Evolutionary conservation across 2,797 vertebrate genomes (phyloP).

Genomic region (Spondyliosoma cantharus): DNA sequence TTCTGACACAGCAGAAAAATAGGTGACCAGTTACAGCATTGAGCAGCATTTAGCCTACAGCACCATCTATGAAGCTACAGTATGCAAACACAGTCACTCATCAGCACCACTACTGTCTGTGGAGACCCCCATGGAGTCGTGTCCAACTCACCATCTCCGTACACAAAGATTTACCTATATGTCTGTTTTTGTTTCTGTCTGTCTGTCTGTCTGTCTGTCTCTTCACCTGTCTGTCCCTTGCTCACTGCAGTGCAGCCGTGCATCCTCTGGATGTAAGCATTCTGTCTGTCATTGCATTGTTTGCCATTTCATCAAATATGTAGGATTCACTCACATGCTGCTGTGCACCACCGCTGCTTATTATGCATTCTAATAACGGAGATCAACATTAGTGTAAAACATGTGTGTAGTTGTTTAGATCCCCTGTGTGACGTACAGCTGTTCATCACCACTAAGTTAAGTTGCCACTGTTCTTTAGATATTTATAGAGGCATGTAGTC

Average conservation of each 20-base stretch:
- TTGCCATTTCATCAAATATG: slow-evolving; percentile 53
- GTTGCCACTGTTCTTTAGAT: slow-evolving; percentile 27
- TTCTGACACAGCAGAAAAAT: neutral
- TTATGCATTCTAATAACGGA: slow-evolving; percentile 37
- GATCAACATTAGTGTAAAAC: slow-evolving; percentile 49
- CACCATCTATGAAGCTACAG: neutral
- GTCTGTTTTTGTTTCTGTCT: slow-evolving; percentile 70
- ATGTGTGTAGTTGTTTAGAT: slow-evolving; percentile 36
- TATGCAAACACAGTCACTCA: slow-evolving; percentile 15
- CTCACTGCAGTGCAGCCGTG: slow-evolving; percentile 74
- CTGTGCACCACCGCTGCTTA: slow-evolving; percentile 49
- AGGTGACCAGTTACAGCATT: neutral
- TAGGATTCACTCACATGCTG: slow-evolving; percentile 36
- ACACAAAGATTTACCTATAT: slow-evolving; percentile 66
- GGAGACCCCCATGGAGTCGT: slow-evolving; percentile 7
- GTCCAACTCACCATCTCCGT: slow-evolving; percentile 38
- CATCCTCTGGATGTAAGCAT: slow-evolving; percentile 80
- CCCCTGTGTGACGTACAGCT: slow-evolving; percentile 16
- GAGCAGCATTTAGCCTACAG: slow-evolving; percentile 3
- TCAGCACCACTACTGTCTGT: neutral
- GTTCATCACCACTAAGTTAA: slow-evolving; percentile 30
- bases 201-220: slow-evolving; percentile 69
- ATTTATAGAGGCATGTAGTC: slow-evolving; percentile 30
- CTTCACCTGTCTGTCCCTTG: slow-evolving; percentile 69
- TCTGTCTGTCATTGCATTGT: slow-evolving; percentile 67